A percentile compares a stretch with the other conserved stretches of the same genome.
Evolutionary conservation across 2,113 vertebrate genomes (phyloP).

Genomic region (Centropus bengalensis): DNA sequence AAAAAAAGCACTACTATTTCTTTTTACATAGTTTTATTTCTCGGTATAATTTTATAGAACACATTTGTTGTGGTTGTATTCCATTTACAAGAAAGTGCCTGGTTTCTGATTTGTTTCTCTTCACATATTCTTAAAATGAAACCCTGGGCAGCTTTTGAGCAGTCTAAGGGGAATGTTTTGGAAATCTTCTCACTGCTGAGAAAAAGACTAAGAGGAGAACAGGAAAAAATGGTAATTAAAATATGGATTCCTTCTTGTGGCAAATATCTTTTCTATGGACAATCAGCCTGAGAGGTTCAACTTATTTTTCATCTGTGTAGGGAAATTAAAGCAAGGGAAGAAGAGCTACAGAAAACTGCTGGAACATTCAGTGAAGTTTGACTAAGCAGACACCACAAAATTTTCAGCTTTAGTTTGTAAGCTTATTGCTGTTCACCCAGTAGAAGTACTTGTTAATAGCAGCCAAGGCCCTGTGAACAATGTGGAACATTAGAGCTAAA

Average conservation of each 20-base stretch:
- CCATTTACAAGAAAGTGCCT: not conserved
- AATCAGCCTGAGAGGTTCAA: not conserved
- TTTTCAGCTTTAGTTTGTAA: not conserved
- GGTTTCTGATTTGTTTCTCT: not conserved
- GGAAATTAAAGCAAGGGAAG: not conserved
- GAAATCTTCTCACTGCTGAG: not conserved
- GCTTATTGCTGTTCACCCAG: not conserved
- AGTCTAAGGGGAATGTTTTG: too few relatives aligned
- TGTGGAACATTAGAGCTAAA: constrained; percentile 16
- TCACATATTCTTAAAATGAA: not conserved
- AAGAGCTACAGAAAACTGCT: not conserved
- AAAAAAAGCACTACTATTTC: not conserved
- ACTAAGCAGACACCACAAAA: not conserved
- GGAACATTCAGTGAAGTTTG: not conserved
- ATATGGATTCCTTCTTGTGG: not conserved
- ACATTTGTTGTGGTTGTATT: not conserved
- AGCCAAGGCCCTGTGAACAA: constrained; percentile 10
- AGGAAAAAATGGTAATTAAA: not conserved
- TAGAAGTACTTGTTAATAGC: not conserved
- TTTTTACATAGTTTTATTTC: not conserved
- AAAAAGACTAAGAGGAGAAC: not conserved
- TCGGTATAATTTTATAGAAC: not conserved
- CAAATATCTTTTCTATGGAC: not conserved
- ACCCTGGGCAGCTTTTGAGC: not conserved
- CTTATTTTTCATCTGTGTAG: not conserved